Percentiles rank a stretch among this genome's conserved stretches.
phyloP scores from a whole-genome alignment of 2,888 invertebrate genomes.

The Oxytorus armatus region DNA sequence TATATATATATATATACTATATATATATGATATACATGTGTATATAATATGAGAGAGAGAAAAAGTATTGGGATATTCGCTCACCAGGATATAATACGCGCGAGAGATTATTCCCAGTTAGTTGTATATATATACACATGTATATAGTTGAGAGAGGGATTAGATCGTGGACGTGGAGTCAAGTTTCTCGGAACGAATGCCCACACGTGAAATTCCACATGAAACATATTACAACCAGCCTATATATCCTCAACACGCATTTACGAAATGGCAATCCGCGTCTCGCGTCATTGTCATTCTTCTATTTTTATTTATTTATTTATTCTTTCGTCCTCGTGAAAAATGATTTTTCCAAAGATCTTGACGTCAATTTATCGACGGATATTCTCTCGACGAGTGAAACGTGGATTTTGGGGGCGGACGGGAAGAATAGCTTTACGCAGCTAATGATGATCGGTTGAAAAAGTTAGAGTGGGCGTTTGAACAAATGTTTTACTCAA shows the following conservation, averaged over 20 bases:
- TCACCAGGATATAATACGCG: constrained; percentile 61
- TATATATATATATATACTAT: constrained; percentile 27
- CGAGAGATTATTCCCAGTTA: constrained; percentile 55
- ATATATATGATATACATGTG: constrained; percentile 8
- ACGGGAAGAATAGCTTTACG: too few relatives aligned
- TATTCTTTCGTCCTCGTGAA: constrained; percentile 17
- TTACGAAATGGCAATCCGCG: constrained; percentile 37
- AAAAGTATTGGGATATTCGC: constrained; percentile 48
- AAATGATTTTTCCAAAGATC: constrained; percentile 31
- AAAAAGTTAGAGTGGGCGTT: too few relatives aligned
- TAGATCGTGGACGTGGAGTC: constrained; percentile 70
- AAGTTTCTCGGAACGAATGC: constrained; percentile 69
- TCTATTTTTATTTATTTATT: constrained; percentile 10
- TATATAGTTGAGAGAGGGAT: constrained; percentile 60
- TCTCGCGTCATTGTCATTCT: constrained; percentile 54
- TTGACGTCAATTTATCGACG: constrained; percentile 19
- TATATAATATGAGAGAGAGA: constrained; percentile 35
- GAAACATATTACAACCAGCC: constrained; percentile 56
- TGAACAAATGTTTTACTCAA: too few relatives aligned
- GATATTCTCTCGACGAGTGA: too few relatives aligned
- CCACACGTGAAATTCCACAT: constrained; percentile 68
- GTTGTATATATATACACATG: constrained; percentile 39
- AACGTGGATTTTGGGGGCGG: too few relatives aligned
- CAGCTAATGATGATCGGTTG: too few relatives aligned
- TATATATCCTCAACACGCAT: constrained; percentile 51